Base-by-base conservation (phyloP, 2,888 invertebrate species). In the Hirtodrosophila cameraria region DNA sequence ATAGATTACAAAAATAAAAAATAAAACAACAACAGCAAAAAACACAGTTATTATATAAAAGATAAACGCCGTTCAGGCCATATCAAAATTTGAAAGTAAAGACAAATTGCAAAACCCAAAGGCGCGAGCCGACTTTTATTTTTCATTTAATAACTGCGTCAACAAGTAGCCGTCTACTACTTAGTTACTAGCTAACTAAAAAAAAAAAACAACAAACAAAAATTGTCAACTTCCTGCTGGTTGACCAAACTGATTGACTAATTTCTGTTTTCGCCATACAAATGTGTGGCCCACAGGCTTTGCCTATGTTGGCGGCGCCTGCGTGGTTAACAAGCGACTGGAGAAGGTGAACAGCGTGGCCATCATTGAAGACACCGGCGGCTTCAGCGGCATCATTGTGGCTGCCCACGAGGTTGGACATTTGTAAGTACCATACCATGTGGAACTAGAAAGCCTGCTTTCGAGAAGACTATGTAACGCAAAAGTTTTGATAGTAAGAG, bases 391-490 rank as follows among this genome's bases (percentile, higher is more conserved):
- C 67, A 97, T 98, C 89, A 98, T 98, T 88, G 97, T 98, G 1
- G 97, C 97, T 59, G 97, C 97, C 73, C 97, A 98, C 90, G 97
- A 98, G 95, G 97, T 97, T 80, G 97, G 97, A 82, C 97, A 98
- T 93, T 94, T 98, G 97, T 97, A 93, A 96, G 97, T 94, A 67
- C 11, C n/a, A 7, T 6, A 7, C 7, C 23, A 23, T 6, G 8
- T 23, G 5, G 18, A 18, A 5, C 3, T 18, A 3, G 18, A 18
- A 4, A 18, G 18, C 2, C 18, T 4, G 18, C 18, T 18, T n/a
- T n/a, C n/a, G n/a, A n/a, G n/a, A n/a, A n/a, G n/a, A n/a, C n/a
- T n/a, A n/a, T n/a, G n/a, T n/a, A n/a, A 18, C 18, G 4, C 18
- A 2, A 18, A 4, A 18, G 18, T 18, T 18, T 3, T 5, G 18